A percentile compares a stretch with the other conserved stretches of the same genome.
Evolutionary conservation across 2,888 invertebrate genomes (phyloP).

Genomic region (Hedya salicella): DNA sequence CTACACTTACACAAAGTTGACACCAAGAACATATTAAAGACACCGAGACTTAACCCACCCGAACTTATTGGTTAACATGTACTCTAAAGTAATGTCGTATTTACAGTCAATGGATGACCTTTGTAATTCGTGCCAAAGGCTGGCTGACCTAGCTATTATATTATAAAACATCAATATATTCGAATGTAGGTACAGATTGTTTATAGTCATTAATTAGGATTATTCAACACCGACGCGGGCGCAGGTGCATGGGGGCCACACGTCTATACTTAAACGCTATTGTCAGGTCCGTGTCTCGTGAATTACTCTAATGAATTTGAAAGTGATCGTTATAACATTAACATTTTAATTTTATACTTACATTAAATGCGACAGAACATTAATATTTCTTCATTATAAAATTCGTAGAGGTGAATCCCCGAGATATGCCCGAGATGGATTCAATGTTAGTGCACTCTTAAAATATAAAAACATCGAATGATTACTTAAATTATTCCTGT

Average conservation of each 20-base stretch:
- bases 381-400: slow-evolving; percentile 66
- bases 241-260: not conserved
- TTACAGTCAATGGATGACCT: slow-evolving; percentile 69
- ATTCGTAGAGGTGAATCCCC: slow-evolving; percentile 70
- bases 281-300: slow-evolving; percentile 29
- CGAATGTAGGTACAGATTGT: slow-evolving; percentile 15
- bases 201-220: slow-evolving; percentile 7
- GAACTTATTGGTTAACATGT: slow-evolving; percentile 62
- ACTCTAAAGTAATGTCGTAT: slow-evolving; percentile 59
- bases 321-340: slow-evolving; percentile 67
- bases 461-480: slow-evolving; percentile 76
- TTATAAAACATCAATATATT: slow-evolving; percentile 25
- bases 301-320: slow-evolving; percentile 62
- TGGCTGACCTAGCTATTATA: slow-evolving; percentile 22
- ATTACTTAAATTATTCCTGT: slow-evolving; percentile 72
- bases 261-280: slow-evolving; percentile 22
- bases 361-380: slow-evolving; percentile 70
- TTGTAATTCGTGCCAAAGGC: slow-evolving; percentile 30
- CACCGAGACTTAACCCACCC: slow-evolving; percentile 69
- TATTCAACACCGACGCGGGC: slow-evolving; percentile 22
- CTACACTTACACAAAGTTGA: slow-evolving; percentile 71
- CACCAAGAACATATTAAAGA: slow-evolving; percentile 75
- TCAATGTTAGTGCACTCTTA: slow-evolving; percentile 73
- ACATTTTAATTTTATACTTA: slow-evolving; percentile 60
- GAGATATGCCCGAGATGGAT: slow-evolving; percentile 55